These are phyloP conservation scores for Brachyptera putata DNA, from an alignment of 2,888 invertebrate genomes.

Conservation along the genomic window DNA sequence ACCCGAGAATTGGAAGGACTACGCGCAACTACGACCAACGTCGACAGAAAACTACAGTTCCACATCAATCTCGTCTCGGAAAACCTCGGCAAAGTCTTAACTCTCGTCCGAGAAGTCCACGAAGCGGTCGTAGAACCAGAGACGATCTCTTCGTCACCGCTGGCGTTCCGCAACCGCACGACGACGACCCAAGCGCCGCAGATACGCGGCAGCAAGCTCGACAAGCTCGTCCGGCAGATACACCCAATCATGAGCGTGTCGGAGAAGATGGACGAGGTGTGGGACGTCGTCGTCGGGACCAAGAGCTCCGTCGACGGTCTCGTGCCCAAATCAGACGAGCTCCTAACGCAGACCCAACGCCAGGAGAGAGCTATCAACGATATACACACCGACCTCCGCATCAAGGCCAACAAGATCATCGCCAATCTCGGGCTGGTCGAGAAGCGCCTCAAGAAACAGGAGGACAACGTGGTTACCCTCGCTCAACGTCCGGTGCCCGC, in stretches of 20 bases:
- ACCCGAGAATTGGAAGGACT: slow-evolving; percentile 76
- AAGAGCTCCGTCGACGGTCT: slow-evolving; percentile 83
- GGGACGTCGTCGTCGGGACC: slow-evolving; percentile 85
- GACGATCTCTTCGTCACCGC: slow-evolving; percentile 31
- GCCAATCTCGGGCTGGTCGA: slow-evolving; percentile 84
- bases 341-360: slow-evolving; percentile 78
- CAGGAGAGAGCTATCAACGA: slow-evolving; percentile 84
- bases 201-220: slow-evolving; percentile 67
- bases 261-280: slow-evolving; percentile 87
- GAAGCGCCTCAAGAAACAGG: slow-evolving; percentile 76
- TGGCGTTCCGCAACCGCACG: slow-evolving; percentile 45
- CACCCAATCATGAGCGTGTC: slow-evolving; percentile 80
- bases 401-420: slow-evolving; percentile 81
- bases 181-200: slow-evolving; percentile 51
- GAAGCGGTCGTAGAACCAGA: slow-evolving; percentile 75
- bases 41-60: slow-evolving; percentile 78
- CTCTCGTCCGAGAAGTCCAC: slow-evolving; percentile 76
- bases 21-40: slow-evolving; percentile 69
- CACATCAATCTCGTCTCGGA: slow-evolving; percentile 80
- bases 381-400: slow-evolving; percentile 74
- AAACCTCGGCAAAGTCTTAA: slow-evolving; percentile 71
- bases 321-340: slow-evolving; percentile 80
- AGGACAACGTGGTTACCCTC: slow-evolving; percentile 73
- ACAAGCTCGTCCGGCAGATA: slow-evolving; percentile 75
- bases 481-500: slow-evolving; percentile 72